Percentiles rank a stretch among this genome's conserved stretches.
phyloP scores from a whole-genome alignment of 1,140 invertebrate species.

The Drosophila orosa region DNA sequence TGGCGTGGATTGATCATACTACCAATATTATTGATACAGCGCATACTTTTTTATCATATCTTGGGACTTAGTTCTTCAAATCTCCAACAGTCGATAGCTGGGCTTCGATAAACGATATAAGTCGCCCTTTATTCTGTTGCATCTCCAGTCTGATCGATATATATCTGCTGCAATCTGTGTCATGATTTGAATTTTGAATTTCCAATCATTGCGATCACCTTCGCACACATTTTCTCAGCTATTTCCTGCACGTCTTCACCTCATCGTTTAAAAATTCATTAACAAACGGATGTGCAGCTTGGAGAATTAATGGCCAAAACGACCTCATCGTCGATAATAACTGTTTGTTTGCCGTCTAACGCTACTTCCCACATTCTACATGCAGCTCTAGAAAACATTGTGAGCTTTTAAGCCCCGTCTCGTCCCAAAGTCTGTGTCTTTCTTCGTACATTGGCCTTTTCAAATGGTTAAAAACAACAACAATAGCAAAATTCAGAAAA shows the following conservation, averaged over 20 bases:
- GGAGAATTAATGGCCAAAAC: constrained; percentile 35
- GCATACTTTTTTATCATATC: not conserved
- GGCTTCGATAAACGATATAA: not conserved
- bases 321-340: constrained; percentile 49
- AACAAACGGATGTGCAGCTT: constrained; percentile 44
- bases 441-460: constrained; percentile 47
- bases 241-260: constrained; percentile 46
- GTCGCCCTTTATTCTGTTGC: not conserved
- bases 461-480: constrained; percentile 4
- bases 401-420: constrained; percentile 24
- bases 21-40: not conserved
- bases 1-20: constrained; percentile 9
- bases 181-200: constrained; percentile 30
- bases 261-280: constrained; percentile 22
- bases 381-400: constrained; percentile 21
- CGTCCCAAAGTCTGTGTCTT: not conserved
- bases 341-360: constrained; percentile 32
- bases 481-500: constrained; percentile 12
- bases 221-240: constrained; percentile 30
- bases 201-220: constrained; percentile 23
- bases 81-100: not conserved
- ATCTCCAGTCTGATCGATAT: constrained; percentile 1
- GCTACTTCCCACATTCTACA: constrained; percentile 44
- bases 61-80: not conserved
- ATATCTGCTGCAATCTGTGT: constrained; percentile 24